Conservation (phyloP, 2,113 vertebrate species). For the Gymnogyps californianus region DNA sequence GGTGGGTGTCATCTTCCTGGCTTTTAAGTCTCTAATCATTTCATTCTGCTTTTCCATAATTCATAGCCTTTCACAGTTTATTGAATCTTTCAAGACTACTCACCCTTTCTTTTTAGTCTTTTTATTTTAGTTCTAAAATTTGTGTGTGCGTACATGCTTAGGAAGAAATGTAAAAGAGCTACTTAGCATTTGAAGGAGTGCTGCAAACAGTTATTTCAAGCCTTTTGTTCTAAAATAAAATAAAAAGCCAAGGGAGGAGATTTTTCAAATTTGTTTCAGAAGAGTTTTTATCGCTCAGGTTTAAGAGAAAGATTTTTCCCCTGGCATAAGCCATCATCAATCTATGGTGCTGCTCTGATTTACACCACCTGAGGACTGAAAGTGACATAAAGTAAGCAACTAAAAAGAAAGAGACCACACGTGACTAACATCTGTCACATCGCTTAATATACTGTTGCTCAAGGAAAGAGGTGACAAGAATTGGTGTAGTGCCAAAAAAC, state of each 20-base stretch:
- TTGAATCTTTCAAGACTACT: background rate
- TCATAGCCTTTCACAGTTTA: conserved; percentile 9
- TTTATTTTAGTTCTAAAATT: conserved; percentile 36
- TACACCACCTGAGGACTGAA: conserved; percentile 35
- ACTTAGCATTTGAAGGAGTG: conserved; percentile 47
- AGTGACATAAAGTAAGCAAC: conserved; percentile 36
- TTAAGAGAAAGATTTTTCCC: conserved; percentile 6
- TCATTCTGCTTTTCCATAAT: conserved; percentile 29
- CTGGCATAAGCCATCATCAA: background rate
- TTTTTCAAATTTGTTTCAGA: conserved; percentile 54
- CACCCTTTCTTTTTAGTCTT: conserved; percentile 35
- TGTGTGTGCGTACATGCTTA: background rate
- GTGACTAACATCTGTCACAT: conserved; percentile 41
- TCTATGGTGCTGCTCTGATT: conserved; percentile 35
- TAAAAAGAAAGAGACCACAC: conserved; percentile 9
- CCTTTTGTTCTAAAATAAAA: conserved; percentile 61
- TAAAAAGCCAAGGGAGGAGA: background rate
- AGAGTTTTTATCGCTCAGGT: background rate
- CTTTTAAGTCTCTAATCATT: background rate
- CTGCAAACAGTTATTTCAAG: conserved; percentile 54
- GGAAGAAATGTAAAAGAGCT: conserved; percentile 34
- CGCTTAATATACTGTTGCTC: background rate
- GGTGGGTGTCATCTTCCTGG: conserved; percentile 1
- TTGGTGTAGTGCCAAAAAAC: background rate
- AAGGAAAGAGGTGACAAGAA: background rate